Base-by-base conservation (phyloP, 2,797 vertebrate species). In the Halcyon smyrnensis region DNA sequence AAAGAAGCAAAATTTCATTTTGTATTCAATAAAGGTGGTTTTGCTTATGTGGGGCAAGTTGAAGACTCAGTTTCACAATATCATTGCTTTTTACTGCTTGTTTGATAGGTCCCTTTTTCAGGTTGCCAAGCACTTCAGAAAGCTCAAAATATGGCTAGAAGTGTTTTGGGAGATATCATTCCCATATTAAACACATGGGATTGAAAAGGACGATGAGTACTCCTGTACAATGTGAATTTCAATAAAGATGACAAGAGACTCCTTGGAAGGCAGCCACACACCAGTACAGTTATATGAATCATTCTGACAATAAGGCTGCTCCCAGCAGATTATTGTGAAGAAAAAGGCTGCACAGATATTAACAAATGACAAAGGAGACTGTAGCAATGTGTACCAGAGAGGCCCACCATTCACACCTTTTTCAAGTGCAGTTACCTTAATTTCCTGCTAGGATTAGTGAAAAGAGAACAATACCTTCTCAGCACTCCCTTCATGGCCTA, bases 131-230 rank as follows among this genome's bases (percentile, higher is more conserved):
- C 85, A 74, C 64, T 96, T 93, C 5, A 80, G 53, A 81, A 81
- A 48, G 1, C 24, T 73, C 43, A 53, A 41, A 94, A 92, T 51
- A 67, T 0, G 6, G 21, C 6, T 30, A 77, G 83, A 84, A 50
- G 37, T 83, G 51, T 82, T 95, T 81, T 53, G 90, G 83, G 80
- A 94, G 80, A 53, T 54, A 50, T 32, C 75, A 94, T 80, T 86
- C 95, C 86, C 32, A 46, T 80, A 94, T 85, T 95, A 95, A 97
- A 90, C 83, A 94, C 81, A 36, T 18, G 83, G 84, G 81, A 96
- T 21, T 92, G 80, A 89, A 92, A 70, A 71, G 60, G 68, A 88
- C 0, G 0, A 65, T 8, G 46, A 73, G 64, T 34, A 53, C 77
- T 80, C 54, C 48, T 77, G 46, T 68, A 76, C 30, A 53, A 78